These are phyloP conservation scores for Sebastes cheni DNA, from an alignment of 2,797 vertebrate species.

Conservation along the genomic window DNA sequence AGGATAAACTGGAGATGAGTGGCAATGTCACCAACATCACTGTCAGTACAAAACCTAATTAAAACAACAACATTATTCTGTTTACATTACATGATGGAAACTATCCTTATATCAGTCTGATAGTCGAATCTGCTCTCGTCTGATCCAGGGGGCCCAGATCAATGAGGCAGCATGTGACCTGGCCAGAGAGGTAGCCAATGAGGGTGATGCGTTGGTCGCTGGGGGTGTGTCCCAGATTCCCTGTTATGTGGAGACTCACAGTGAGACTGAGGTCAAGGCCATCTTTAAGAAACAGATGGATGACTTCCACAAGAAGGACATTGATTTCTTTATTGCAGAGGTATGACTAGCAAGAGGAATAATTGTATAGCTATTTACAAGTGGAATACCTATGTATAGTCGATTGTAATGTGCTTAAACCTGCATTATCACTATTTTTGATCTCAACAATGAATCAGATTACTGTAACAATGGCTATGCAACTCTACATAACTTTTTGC, in stretches of 20 bases:
- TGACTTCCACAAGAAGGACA: slow-evolving; percentile 88
- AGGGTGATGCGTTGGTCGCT: slow-evolving; percentile 89
- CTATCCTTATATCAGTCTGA: background rate
- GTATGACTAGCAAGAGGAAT: slow-evolving; percentile 62
- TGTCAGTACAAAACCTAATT: slow-evolving; percentile 40
- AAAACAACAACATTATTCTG: background rate
- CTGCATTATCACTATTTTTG: background rate
- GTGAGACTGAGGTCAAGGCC: slow-evolving; percentile 86
- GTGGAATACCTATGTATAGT: background rate
- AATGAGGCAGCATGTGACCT: slow-evolving; percentile 93
- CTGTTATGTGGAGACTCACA: slow-evolving; percentile 87
- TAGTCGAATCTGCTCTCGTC: background rate
- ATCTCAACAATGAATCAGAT: background rate
- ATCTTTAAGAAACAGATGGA: slow-evolving; percentile 89
- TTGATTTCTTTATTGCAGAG: slow-evolving; percentile 93
- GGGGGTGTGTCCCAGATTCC: slow-evolving; percentile 92
- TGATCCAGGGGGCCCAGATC: slow-evolving; percentile 84
- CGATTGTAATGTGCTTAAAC: background rate
- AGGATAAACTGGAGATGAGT: slow-evolving; percentile 92
- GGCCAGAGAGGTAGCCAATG: slow-evolving; percentile 88
- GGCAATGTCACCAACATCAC: slow-evolving; percentile 85
- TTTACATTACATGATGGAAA: background rate
- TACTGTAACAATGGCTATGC: background rate
- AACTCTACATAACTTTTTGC: background rate
- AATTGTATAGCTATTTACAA: background rate